phyloP scores from a whole-genome alignment of 2,888 invertebrate genomes.

The Ichneumoninae sp. region DNA sequence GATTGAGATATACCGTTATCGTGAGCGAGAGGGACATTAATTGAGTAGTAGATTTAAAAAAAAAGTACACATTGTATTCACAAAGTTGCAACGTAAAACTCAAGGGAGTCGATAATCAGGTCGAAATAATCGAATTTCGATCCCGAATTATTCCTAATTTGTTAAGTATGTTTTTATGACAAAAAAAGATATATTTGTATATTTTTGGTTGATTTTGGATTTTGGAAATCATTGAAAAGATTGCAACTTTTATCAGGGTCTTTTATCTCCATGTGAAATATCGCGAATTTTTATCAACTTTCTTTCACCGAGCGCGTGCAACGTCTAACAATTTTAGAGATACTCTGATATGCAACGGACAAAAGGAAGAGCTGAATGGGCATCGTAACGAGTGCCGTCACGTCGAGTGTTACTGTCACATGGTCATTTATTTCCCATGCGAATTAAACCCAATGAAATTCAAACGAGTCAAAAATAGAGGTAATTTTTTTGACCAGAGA shows the following conservation, averaged over 20 bases:
- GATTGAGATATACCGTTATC: slow-evolving; percentile 11
- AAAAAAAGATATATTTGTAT: not conserved
- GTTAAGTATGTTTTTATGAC: not conserved
- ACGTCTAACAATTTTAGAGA: not conserved
- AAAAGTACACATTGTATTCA: not conserved
- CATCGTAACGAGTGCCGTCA: not conserved
- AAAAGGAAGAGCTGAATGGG: not conserved
- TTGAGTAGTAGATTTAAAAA: not conserved
- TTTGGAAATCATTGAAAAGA: not conserved
- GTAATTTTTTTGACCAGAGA: not conserved
- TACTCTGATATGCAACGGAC: not conserved
- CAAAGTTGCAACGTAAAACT: not conserved
- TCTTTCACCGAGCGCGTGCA: not conserved
- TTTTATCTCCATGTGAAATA: not conserved
- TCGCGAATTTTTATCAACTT: not conserved
- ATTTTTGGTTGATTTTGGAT: no score
- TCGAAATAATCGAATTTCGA: not conserved
- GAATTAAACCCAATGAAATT: not conserved
- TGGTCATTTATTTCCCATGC: not conserved
- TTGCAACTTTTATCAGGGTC: not conserved
- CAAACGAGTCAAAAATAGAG: not conserved
- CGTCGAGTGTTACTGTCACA: not conserved
- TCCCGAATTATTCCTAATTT: not conserved
- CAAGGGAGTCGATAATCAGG: not conserved
- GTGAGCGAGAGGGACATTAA: not conserved